phyloP scores from a whole-genome alignment of 1,140 invertebrate species.

The Uloborus diversus region DNA sequence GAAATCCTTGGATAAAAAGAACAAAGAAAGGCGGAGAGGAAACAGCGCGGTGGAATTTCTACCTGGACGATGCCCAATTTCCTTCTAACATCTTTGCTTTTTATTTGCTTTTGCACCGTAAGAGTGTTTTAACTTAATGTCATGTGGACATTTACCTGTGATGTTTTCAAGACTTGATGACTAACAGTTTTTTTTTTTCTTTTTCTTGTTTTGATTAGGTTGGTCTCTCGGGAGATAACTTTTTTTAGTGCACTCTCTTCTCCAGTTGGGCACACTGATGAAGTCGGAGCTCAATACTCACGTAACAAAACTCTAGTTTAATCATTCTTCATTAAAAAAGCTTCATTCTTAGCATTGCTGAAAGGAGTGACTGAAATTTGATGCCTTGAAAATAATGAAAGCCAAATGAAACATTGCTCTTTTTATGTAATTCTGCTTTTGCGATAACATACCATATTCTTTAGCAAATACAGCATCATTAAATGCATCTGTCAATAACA shows the following conservation, averaged over 20 bases:
- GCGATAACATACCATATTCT: too few relatives aligned
- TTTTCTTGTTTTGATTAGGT: slow-evolving; percentile 8
- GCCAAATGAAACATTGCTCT: too few relatives aligned
- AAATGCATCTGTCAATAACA: too few relatives aligned
- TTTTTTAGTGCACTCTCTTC: not conserved
- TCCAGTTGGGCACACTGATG: too few relatives aligned
- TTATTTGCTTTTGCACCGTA: not conserved
- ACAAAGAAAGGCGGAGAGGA: slow-evolving; percentile 3
- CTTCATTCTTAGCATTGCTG: too few relatives aligned
- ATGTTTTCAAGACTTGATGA: slow-evolving; percentile 14
- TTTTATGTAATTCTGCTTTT: too few relatives aligned
- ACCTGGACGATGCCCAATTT: not conserved
- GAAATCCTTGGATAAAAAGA: not conserved
- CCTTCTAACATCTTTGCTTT: not conserved
- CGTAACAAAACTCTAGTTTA: too few relatives aligned
- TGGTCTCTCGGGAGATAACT: not conserved
- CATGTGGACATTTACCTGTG: slow-evolving; percentile 27
- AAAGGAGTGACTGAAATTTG: too few relatives aligned
- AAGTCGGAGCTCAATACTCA: too few relatives aligned
- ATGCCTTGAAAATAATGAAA: too few relatives aligned
- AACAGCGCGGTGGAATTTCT: not conserved
- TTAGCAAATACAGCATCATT: too few relatives aligned
- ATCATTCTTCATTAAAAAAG: too few relatives aligned
- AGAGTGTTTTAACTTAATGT: slow-evolving; percentile 15
- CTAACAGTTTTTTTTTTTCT: not conserved